Base-by-base conservation (phyloP, 2,113 vertebrate species). In the Todiramphus chloris region DNA sequence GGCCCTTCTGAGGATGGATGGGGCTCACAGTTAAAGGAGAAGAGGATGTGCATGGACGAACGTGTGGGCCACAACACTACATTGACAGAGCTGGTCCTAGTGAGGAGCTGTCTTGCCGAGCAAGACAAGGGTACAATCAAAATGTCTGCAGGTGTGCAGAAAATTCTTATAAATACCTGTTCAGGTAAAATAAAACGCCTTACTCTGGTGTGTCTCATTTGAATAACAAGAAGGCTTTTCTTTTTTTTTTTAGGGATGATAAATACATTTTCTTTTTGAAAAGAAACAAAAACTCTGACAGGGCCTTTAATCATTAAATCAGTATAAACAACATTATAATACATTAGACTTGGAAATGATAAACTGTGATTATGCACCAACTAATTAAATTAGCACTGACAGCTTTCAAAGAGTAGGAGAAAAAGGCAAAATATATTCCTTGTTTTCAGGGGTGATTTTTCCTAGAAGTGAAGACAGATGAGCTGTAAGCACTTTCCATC, bases 321-420 rank as follows among this genome's bases (percentile, higher is more conserved):
- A 95, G 93, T 89, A 96, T 75, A 97, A 94, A 95, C 86, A 86
- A 91, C 90, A 96, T 98, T 97, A 97, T 94, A 96, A 97, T 97
- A 95, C 89, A 98, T 98, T 98, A 97, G 96, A 97, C 96, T 97
- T 98, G 95, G 93, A 98, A 97, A 97, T 96, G 41, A 95, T 97
- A 96, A 97, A 89, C 83, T 81, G 68, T 93, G 77, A 96, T 97
- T 96, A 96, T 84, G 89, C 63, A 96, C 69, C 95, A 96, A 67
- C 75, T 98, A 97, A 97, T 98, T 97, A 94, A 97, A 97, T 98
- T 97, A 97, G 95, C 92, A 95, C 56, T 78, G 95, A 96, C 96
- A 97, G 83, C 89, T 95, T 97, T 97, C 93, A 92, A 95, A 92
- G 70, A 68, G 58, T 79, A 84, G 50, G 74, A 87, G 91, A 92